Percentiles rank a stretch among this genome's conserved stretches.
phyloP scores from a whole-genome alignment of 2,888 invertebrate genomes.

The Sacculina carcini region DNA sequence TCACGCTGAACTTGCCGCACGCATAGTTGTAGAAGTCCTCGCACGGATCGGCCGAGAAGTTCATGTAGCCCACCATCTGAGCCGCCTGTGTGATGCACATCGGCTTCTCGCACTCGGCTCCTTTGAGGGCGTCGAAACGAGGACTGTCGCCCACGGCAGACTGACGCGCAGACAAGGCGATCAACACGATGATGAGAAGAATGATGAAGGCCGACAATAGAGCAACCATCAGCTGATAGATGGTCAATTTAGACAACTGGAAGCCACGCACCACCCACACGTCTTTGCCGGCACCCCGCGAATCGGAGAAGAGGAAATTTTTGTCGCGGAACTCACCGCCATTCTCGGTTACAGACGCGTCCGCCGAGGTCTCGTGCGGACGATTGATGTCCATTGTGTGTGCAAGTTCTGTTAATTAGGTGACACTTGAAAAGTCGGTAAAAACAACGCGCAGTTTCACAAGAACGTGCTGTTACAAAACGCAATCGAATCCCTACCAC shows the following conservation, averaged over 20 bases:
- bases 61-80: conserved; percentile 10
- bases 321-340: neutral
- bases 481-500: too few species aligned
- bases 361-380: neutral
- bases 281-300: neutral
- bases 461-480: too few species aligned
- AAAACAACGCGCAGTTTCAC: too few species aligned
- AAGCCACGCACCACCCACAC: conserved; percentile 1
- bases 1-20: conserved; percentile 8
- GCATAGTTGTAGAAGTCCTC: conserved; percentile 12
- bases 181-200: neutral
- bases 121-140: too few species aligned
- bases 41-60: conserved; percentile 10
- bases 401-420: too few species aligned
- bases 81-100: neutral
- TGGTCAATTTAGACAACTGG: neutral
- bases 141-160: too few species aligned
- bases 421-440: too few species aligned
- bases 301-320: neutral
- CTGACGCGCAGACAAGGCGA: neutral
- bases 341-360: neutral
- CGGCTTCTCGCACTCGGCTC: neutral
- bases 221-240: neutral
- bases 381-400: neutral
- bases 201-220: neutral